These are phyloP conservation scores for Carettochelys insculpta DNA, from an alignment of 2,113 vertebrate genomes.

Conservation along the genomic window DNA sequence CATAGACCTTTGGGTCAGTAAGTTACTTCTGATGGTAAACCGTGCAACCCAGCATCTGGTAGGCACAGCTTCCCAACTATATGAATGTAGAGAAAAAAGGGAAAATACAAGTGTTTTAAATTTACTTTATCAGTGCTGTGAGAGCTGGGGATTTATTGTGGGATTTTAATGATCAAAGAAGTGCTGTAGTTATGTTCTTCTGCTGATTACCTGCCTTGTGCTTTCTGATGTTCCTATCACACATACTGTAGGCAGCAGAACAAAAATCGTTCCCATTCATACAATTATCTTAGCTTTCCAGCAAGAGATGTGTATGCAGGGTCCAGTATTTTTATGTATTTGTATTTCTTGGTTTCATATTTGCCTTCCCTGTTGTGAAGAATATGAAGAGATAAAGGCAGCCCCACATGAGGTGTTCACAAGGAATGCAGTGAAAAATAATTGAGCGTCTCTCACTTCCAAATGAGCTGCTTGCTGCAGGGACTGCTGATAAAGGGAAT, in stretches of 20 bases:
- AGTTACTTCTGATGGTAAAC: neutral
- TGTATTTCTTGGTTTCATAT: neutral
- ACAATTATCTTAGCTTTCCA: neutral
- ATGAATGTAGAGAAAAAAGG: neutral
- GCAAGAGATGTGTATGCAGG: no score
- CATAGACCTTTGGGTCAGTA: neutral
- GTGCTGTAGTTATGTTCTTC: neutral
- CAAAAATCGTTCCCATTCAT: neutral
- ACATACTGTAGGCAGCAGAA: neutral
- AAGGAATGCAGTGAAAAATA: neutral
- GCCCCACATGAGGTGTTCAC: rapidly evolving
- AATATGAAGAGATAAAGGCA: rapidly evolving
- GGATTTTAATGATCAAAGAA: slow-evolving; percentile 30
- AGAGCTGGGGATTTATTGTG: neutral
- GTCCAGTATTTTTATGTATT: rapidly evolving
- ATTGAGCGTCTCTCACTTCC: neutral
- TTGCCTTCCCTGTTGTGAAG: neutral
- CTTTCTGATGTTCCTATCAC: neutral
- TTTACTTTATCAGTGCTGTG: neutral
- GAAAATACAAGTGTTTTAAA: slow-evolving; percentile 18
- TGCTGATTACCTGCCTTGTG: neutral
- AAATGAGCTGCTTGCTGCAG: neutral
- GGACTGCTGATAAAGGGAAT: rapidly evolving
- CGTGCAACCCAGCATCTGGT: neutral
- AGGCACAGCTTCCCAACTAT: neutral